Conservation (phyloP, 2,113 vertebrate species). For the Coracopsis vasa region DNA sequence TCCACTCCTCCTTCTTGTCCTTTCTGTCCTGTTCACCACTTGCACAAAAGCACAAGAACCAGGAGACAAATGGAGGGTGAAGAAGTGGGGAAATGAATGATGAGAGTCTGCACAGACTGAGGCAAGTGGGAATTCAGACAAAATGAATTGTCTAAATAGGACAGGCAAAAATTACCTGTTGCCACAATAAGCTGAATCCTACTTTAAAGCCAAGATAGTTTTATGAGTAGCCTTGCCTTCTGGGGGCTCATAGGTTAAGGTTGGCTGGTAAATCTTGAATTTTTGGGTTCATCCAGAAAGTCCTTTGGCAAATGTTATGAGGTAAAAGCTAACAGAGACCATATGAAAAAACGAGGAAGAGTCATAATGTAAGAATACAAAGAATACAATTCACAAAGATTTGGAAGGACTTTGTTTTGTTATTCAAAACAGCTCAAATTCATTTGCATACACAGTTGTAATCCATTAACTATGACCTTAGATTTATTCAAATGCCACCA, state of each 20-base stretch:
- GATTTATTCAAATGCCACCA: constrained; percentile 8
- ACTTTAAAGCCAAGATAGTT: neutral
- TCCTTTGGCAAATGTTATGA: neutral
- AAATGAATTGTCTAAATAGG: neutral
- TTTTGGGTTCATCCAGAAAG: neutral
- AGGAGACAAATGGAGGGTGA: neutral
- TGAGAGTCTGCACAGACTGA: neutral
- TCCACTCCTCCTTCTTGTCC: neutral
- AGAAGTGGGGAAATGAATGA: neutral
- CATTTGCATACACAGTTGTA: neutral
- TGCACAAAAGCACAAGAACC: neutral
- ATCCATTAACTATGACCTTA: neutral
- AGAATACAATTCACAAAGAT: neutral
- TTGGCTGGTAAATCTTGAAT: neutral
- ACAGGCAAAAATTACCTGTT: neutral
- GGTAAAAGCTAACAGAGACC: neutral
- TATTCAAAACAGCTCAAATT: constrained; percentile 43
- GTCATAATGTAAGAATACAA: neutral
- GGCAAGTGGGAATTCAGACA: neutral
- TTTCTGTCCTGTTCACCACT: neutral
- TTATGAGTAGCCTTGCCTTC: neutral
- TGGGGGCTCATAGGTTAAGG: neutral
- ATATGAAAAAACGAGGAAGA: neutral
- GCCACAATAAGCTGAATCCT: neutral
- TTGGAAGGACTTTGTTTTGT: neutral